Evolutionary conservation across 1,140 invertebrate genomes (phyloP), one percentile per base, ranked within the genome.

Genomic region (Temnothorax curvispinosus): DNA sequence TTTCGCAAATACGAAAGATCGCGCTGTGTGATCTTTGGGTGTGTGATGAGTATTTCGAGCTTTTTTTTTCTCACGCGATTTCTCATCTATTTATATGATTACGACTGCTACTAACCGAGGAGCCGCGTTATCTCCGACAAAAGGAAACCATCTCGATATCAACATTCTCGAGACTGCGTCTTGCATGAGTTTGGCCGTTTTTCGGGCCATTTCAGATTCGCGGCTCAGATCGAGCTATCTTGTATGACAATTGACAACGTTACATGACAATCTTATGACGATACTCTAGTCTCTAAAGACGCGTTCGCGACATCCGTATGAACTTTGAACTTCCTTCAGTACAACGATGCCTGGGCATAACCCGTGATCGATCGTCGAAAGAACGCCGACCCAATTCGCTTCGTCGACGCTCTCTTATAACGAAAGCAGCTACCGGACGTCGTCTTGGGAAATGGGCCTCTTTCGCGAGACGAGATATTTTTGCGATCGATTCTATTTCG

Each of bases 321-420:
- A 87, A 75, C 81, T 80, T 58, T 44, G 44, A 58, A 56, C 78
- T 90, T 85, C 62, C 74, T 80, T 89, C 62, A 72, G 58, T 27
- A 38, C 35, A 47, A 74, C 67, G 67, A 69, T 60, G 77, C 41
- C 32, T 76, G 56, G 69, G 54, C 47, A 82, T 74, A 87, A 80
- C 71, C 58, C n/a, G 35, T 67, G 27, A 89, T 90, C 89, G 89
- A 90, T 85, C 58, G 47, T 74, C 38, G 64, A 60, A 72, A 69
- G 89, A 87, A 76, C 56, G 32, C 21, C 77, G 74, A 90, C 84
- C 85, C 88, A 86, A 89, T 84, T 90, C 88, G 72, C 62, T 86
- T 71, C 47, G 71, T 44, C 13, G 56, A 52, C 38, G 44, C 56
- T 67, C n/a, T 27, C 15, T 50, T 54, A 21, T 72, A 71, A 75